These are phyloP conservation scores for Zosterops japonicus DNA, from an alignment of 2,113 vertebrate genomes.

Conservation along the genomic window DNA sequence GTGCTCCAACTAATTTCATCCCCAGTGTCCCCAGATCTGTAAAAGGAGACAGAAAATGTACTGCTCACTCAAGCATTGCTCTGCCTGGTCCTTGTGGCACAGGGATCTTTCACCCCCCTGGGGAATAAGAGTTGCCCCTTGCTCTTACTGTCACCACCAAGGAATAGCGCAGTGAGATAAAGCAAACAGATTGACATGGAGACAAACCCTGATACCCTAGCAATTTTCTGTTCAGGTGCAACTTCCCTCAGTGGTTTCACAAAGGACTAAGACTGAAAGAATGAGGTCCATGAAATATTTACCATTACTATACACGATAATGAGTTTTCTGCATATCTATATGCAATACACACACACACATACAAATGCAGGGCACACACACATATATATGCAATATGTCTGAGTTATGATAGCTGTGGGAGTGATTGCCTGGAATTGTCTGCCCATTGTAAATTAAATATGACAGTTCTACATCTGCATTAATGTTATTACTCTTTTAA, in stretches of 20 bases:
- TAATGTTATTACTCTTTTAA: slow-evolving; percentile 53
- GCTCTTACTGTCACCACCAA: not conserved
- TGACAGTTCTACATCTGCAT: slow-evolving; percentile 60
- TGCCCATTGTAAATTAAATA: slow-evolving; percentile 56
- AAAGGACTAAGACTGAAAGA: not conserved
- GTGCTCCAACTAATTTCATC: not conserved
- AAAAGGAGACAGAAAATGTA: not conserved
- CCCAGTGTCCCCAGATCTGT: not conserved
- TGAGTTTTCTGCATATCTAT: slow-evolving; percentile 42
- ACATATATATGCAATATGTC: slow-evolving; percentile 13
- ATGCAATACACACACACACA: slow-evolving; percentile 34
- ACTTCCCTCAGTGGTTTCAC: not conserved
- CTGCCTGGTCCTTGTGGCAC: not conserved
- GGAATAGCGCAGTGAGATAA: not conserved
- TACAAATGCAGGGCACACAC: not conserved
- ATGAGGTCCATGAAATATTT: slow-evolving; percentile 46
- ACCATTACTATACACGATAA: not conserved
- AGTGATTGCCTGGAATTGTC: slow-evolving; percentile 62
- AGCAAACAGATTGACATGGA: rapidly evolving
- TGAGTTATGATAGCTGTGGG: slow-evolving; percentile 56
- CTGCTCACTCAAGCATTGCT: not conserved
- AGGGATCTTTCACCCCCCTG: rapidly evolving
- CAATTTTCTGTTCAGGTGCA: not conserved
- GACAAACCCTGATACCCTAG: not conserved
- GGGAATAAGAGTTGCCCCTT: not conserved